Percentiles rank a stretch among this genome's conserved stretches.
Evolutionary conservation across 2,888 invertebrate species (phyloP).

Genomic region (Mimachlamys varia): DNA sequence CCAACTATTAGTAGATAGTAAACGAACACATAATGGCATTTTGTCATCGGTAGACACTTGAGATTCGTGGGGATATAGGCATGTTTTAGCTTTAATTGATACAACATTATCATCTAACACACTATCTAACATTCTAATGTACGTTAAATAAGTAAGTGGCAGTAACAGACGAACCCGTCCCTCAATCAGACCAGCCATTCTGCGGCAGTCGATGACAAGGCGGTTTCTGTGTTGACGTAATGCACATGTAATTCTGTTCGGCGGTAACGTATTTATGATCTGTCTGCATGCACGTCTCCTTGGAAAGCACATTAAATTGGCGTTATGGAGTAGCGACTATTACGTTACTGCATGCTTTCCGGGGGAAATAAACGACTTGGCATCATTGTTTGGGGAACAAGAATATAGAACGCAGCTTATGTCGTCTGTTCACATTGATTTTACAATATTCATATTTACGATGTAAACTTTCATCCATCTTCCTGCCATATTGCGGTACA

Average conservation of each 20-base stretch:
- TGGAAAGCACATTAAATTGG: not conserved
- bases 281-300: constrained; percentile 22
- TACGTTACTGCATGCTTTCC: not conserved
- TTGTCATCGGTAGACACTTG: not conserved
- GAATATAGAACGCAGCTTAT: not conserved
- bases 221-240: not conserved
- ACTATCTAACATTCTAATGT: too few species aligned
- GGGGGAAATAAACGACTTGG: not conserved
- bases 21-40: too few species aligned
- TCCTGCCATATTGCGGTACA: not conserved
- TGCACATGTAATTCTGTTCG: not conserved
- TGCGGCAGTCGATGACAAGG: not conserved
- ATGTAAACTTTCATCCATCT: not conserved
- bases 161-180: not conserved
- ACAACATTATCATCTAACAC: too few species aligned
- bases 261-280: not conserved
- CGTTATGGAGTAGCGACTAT: not conserved
- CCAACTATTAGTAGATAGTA: too few species aligned
- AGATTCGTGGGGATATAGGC: not conserved
- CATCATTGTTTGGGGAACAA: not conserved
- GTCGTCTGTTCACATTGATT: not conserved
- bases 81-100: too few species aligned
- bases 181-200: not conserved
- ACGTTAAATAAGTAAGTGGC: not conserved
- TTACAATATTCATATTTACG: not conserved